Evolutionary conservation across 2,888 invertebrate species (phyloP), one percentile per base, ranked within the genome.

Genomic region (Euspilapteryx auroguttella): DNA sequence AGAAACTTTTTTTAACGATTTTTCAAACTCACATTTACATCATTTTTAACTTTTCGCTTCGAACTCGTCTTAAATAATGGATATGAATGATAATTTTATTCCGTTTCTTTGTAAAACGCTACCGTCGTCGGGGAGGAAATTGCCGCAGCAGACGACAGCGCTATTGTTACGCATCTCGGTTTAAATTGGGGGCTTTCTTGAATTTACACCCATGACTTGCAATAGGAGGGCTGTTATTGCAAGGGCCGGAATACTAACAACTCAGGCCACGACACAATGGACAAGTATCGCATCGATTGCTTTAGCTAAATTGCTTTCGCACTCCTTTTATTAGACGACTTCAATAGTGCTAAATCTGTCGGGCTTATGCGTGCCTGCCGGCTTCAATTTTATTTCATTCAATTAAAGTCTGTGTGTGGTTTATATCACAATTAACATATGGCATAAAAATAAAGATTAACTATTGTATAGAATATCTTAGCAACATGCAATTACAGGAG

Each of bases 181-280:
- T 71, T 66, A 69, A 75, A 71, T 69, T 68, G 66, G 66, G 73
- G 65, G 62, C 63, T 68, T 73, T 68, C 69, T 73, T 68, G 61
- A 68, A 71, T 71, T 71, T 65, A 64, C 68, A 66, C 63, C 64
- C 63, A 61, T 71, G 69, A 69, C 68, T 73, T 68, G 66, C 66
- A 56, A 42, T 45, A 47, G 45, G 52, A 50, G 58, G 58, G 53
- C 46, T 47, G 44, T 45, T 41, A 42, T 36, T 41, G 48, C 30
- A 31, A 51, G 49, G 56, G 51, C 46, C 42, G 41, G 38, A 46
- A 35, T 42, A 44, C 41, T 42, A 27, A 30, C 13, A 30, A 30
- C 42, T 46, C 41, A 33, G 33, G 34, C 37, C 34, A 35, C 36
- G 36, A 38, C 37, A 40, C 17, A 17, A 17, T 17, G 17, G 17